Percentiles rank a stretch among this genome's conserved stretches.
phyloP scores from a whole-genome alignment of 2,888 invertebrate genomes.

The Deroplatys truncata region DNA sequence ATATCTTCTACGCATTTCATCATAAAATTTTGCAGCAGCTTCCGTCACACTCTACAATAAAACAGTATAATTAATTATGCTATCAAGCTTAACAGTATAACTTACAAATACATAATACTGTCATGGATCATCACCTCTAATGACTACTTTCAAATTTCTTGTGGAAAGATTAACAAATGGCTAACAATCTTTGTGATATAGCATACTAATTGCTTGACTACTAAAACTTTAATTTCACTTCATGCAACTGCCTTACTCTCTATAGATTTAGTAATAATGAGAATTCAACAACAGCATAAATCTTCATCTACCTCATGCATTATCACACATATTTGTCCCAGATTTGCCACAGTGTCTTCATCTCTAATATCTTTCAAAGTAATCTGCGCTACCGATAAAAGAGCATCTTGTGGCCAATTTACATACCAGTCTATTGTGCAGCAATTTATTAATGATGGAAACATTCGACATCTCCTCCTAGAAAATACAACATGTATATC shows the following conservation, averaged over 20 bases:
- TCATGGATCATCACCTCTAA: too few relatives aligned
- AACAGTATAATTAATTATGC: not conserved
- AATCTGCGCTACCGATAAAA: constrained; percentile 75
- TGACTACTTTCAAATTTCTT: not conserved
- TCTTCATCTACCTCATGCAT: constrained; percentile 60
- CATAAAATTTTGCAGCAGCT: constrained; percentile 71
- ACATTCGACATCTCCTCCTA: constrained; percentile 85
- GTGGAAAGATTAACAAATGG: not conserved
- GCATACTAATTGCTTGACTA: too few relatives aligned
- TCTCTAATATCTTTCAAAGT: constrained; percentile 58
- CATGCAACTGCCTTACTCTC: not conserved
- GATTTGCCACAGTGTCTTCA: constrained; percentile 47
- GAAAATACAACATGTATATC: constrained; percentile 33
- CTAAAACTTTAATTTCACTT: not conserved
- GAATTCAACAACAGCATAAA: not conserved
- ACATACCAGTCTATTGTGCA: constrained; percentile 94
- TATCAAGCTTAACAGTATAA: not conserved
- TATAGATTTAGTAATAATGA: not conserved
- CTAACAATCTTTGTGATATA: too few relatives aligned
- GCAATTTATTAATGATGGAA: constrained; percentile 87
- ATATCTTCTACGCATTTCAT: constrained; percentile 79
- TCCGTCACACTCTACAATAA: constrained; percentile 65
- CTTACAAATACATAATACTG: not conserved
- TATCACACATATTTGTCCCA: constrained; percentile 64
- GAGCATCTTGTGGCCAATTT: constrained; percentile 85